Conservation (phyloP, 2,113 vertebrate genomes). For the Halcyon malimbica region DNA sequence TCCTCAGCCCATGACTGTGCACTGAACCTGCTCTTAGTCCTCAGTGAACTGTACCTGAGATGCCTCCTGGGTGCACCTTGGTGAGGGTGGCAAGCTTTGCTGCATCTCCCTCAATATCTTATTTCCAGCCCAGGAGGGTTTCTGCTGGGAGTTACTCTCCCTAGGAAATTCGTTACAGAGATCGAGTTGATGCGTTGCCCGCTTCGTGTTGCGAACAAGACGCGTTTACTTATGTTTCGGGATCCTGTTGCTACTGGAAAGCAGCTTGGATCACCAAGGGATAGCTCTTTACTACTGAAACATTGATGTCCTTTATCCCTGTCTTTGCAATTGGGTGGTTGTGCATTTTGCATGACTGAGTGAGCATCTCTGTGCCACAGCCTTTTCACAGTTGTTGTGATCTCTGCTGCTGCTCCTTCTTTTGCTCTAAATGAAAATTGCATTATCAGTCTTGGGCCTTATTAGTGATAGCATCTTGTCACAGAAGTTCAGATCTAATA, state of each 20-base stretch:
- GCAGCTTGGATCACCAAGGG: background rate
- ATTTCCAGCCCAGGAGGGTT: background rate
- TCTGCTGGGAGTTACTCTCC: background rate
- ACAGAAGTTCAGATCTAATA: conserved; percentile 9
- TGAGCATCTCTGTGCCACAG: background rate
- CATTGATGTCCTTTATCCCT: background rate
- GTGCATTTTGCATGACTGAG: background rate
- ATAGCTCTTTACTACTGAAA: background rate
- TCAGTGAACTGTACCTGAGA: fast-evolving
- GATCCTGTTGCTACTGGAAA: background rate
- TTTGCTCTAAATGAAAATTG: background rate
- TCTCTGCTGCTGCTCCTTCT: background rate
- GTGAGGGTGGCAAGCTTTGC: background rate
- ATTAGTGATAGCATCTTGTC: background rate
- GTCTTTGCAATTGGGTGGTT: background rate
- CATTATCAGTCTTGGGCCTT: background rate
- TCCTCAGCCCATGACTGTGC: fast-evolving
- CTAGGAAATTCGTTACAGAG: background rate
- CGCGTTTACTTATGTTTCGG: background rate
- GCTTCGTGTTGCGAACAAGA: fast-evolving
- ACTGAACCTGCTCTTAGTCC: background rate
- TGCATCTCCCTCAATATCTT: background rate
- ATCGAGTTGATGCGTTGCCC: background rate
- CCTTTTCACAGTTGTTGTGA: background rate
- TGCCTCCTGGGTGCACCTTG: background rate